Conservation (phyloP, 92 coral and sea anemone genomes). For the Meandrina meandrites region DNA sequence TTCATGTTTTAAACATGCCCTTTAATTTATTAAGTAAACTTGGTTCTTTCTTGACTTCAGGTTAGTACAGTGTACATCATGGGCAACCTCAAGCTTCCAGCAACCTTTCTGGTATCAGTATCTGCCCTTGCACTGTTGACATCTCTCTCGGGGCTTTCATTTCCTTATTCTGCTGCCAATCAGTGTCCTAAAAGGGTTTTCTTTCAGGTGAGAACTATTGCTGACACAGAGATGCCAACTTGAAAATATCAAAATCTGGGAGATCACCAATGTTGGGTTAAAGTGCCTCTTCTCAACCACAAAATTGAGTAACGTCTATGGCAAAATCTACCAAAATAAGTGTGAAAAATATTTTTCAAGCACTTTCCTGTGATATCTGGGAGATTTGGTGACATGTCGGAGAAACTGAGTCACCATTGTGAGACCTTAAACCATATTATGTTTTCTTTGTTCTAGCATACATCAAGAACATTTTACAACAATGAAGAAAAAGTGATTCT, state of each 20-base stretch:
- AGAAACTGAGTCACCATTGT: too few relatives aligned
- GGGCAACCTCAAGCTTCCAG: conserved; percentile 70
- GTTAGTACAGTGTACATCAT: conserved; percentile 80
- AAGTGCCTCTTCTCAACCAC: too few relatives aligned
- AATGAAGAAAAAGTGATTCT: conserved; percentile 61
- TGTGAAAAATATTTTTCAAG: too few relatives aligned
- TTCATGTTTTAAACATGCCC: too few relatives aligned
- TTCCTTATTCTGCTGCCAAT: conserved; percentile 83
- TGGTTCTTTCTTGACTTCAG: conserved; percentile 24
- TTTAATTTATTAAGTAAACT: too few relatives aligned
- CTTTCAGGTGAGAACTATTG: conserved; percentile 71
- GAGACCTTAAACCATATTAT: not conserved
- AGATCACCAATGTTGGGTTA: too few relatives aligned
- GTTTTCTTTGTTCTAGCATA: conserved; percentile 62
- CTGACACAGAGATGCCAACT: too few relatives aligned
- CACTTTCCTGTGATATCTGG: too few relatives aligned
- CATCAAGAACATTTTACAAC: conserved; percentile 84
- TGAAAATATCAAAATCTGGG: too few relatives aligned
- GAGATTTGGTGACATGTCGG: too few relatives aligned
- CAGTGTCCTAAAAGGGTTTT: conserved; percentile 91
- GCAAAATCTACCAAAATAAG: too few relatives aligned
- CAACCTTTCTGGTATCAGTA: conserved; percentile 53
- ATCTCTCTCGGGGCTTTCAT: conserved; percentile 77
- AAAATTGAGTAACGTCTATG: too few relatives aligned
- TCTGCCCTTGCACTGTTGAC: conserved; percentile 50